Base-by-base conservation (phyloP, 1,140 invertebrate genomes). In the Odontomachus brunneus region DNA sequence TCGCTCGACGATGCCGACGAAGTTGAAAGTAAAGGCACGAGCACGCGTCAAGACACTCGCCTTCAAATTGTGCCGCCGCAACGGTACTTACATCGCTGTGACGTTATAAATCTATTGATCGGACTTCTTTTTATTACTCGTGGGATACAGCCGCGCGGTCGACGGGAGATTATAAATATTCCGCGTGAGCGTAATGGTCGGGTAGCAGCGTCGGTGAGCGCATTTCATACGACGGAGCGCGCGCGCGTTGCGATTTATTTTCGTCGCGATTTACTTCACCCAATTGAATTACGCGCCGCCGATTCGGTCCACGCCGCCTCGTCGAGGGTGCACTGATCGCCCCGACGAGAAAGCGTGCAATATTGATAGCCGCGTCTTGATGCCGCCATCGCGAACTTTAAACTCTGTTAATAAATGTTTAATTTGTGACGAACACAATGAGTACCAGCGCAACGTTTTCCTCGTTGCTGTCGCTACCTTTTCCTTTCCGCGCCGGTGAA, bases 161-260 rank as follows among this genome's bases (percentile, higher is more conserved):
- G 26, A 29, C 38, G 60, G 53, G 29, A 76, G 74, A 76, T 65
- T 76, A 76, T 76, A 76, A 76, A 76, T 76, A 76, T 76, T 76
- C 19, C 15, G 48, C 15, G 26, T 15, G 3, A 66, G 24, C 62
- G 66, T 65, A 75, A 19, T 76, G 11, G n/a, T 65, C 26, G 24
- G n/a, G n/a, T 51, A 75, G 49, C 19, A 49, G 29, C 59, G 14
- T 33, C 11, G 7, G 22, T 59, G 60, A 73, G 49, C 67, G 57
- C 33, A 63, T 63, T 63, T 38, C 33, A n/a, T 12, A 63, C 38
- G 38, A 63, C 24, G 14, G 2, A 60, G 26, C 17, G 53, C 53
- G 53, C 7, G 38, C 38, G 9, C 38, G 38, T 3, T 11, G n/a
- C 53, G 63, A 44, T 38, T 57, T n/a, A 72, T 53, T 33, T 22